Conservation (phyloP, 2,113 vertebrate species). For the Cynopterus brachyotis region DNA sequence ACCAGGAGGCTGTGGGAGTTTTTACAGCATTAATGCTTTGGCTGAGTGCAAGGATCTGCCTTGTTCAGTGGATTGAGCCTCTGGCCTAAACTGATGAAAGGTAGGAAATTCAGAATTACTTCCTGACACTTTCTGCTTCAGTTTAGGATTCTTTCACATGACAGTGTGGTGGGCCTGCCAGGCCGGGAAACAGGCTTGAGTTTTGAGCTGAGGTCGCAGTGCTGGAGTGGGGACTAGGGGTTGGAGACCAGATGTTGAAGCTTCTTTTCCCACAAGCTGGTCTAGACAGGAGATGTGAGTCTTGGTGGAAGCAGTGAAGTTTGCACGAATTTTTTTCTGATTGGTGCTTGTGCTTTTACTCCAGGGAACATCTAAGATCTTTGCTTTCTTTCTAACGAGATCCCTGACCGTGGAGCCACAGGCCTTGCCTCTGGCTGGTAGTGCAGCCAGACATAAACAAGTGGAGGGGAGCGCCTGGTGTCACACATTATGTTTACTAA, state of each 20-base stretch:
- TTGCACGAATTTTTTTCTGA: background rate
- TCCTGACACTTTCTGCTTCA: slow-evolving; percentile 23
- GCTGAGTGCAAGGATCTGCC: background rate
- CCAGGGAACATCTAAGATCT: slow-evolving; percentile 28
- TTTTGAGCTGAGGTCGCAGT: background rate
- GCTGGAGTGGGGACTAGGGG: background rate
- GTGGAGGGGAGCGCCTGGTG: slow-evolving; percentile 70
- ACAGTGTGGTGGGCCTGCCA: background rate
- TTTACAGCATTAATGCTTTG: background rate
- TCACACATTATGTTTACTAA: slow-evolving; percentile 85
- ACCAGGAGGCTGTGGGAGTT: background rate
- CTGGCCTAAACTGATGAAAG: background rate
- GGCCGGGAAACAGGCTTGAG: background rate
- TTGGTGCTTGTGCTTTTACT: background rate
- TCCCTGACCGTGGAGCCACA: slow-evolving; percentile 50
- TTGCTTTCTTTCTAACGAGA: slow-evolving; percentile 69
- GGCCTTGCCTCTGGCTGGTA: slow-evolving; percentile 60
- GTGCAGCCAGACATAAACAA: slow-evolving; percentile 48
- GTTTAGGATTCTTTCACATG: background rate
- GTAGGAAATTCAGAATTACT: background rate
- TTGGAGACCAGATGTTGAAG: background rate
- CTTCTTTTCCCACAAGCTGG: background rate
- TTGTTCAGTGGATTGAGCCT: background rate
- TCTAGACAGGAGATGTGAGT: background rate
- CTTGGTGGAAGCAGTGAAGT: background rate